Conservation (phyloP, 2,797 vertebrate species). For the Chromis chromis region DNA sequence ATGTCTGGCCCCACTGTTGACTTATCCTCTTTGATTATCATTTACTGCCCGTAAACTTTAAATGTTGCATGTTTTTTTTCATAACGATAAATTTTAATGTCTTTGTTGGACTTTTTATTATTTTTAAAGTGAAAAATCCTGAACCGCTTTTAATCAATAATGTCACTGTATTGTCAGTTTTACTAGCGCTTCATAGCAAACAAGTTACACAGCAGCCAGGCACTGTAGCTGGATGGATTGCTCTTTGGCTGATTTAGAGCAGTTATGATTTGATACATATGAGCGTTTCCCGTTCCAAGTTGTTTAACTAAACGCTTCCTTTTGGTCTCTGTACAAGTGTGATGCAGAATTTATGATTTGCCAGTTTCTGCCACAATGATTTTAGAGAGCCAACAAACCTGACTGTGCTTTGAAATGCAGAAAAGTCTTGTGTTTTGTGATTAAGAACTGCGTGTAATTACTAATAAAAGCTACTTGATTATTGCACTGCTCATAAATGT, state of each 20-base stretch:
- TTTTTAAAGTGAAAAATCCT: constrained; percentile 13
- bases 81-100: constrained; percentile 8
- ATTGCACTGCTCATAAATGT: constrained; percentile 38
- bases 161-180: constrained; percentile 36
- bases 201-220: constrained; percentile 5
- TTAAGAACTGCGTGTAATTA: constrained; percentile 49
- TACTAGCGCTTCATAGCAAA: constrained; percentile 18
- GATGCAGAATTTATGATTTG: constrained; percentile 48
- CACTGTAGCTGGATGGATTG: constrained; percentile 33
- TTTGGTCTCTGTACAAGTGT: constrained; percentile 38
- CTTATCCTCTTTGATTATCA: constrained; percentile 29
- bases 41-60: constrained; percentile 25
- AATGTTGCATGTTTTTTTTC: constrained; percentile 15
- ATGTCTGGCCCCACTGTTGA: constrained; percentile 28
- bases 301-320: constrained; percentile 40
- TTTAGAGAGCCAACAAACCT: constrained; percentile 43
- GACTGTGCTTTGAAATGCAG: constrained; percentile 31
- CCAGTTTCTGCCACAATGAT: constrained; percentile 11
- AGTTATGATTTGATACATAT: constrained; percentile 43
- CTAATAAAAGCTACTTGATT: constrained; percentile 42
- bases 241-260: constrained; percentile 46
- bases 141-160: constrained; percentile 14
- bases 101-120: constrained; percentile 8
- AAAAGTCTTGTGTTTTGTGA: constrained; percentile 19
- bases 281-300: constrained; percentile 48